Conservation (phyloP, 2,797 vertebrate species). For the Rhynchotus rufescens region DNA sequence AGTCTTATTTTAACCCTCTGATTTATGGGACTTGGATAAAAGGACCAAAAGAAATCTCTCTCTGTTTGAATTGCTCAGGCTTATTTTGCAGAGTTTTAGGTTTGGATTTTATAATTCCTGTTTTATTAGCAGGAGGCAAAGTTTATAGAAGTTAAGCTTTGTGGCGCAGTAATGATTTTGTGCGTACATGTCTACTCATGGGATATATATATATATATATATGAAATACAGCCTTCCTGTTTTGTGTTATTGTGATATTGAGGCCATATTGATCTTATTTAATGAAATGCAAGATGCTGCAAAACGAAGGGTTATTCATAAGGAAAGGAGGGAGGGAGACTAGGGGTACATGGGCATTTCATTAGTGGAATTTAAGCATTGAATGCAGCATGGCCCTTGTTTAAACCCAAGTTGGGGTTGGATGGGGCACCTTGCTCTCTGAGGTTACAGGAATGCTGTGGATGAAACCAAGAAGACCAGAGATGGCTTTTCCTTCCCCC, state of each 20-base stretch:
- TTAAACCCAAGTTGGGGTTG: not conserved
- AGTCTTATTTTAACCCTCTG: constrained; percentile 23
- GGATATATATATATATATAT: not conserved
- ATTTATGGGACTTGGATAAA: constrained; percentile 29
- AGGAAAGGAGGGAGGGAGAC: not conserved
- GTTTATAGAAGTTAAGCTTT: not conserved
- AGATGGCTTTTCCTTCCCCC: not conserved
- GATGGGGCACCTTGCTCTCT: not conserved
- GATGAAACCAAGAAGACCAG: not conserved
- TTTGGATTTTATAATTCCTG: constrained; percentile 4
- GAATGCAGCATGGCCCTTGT: not conserved
- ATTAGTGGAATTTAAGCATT: not conserved
- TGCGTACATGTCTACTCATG: not conserved
- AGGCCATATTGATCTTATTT: not conserved
- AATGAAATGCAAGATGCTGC: not conserved
- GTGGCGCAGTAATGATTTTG: not conserved
- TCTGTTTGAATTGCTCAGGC: constrained; percentile 16
- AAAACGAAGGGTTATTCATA: not conserved
- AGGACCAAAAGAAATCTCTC: not conserved
- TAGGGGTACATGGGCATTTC: not conserved
- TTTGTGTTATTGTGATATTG: not conserved
- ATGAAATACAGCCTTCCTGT: not conserved
- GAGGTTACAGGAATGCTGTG: not conserved
- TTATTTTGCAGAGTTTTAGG: not conserved
- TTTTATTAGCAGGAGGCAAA: not conserved